Percentiles rank a stretch among this genome's conserved stretches.
phyloP scores from a whole-genome alignment of 2,888 invertebrate species.

The Amorpha juglandis region DNA sequence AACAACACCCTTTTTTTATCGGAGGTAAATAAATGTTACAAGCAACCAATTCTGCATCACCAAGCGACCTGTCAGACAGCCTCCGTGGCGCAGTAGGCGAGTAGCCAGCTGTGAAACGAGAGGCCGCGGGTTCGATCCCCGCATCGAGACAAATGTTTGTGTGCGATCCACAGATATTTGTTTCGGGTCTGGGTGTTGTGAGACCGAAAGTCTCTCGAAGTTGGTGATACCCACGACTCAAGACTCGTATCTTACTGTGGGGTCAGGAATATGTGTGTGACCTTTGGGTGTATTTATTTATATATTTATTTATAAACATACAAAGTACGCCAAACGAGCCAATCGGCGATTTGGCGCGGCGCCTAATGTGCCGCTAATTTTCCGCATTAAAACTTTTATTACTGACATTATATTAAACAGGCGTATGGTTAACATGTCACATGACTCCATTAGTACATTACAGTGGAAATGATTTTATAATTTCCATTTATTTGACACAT shows the following conservation, averaged over 20 bases:
- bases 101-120: too few species aligned
- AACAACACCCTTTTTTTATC: too few species aligned
- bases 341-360: conserved; percentile 11
- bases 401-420: conserved; percentile 15
- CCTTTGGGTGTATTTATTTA: too few species aligned
- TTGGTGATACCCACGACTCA: too few species aligned
- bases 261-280: too few species aligned
- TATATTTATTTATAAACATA: background rate
- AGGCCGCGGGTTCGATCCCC: too few species aligned
- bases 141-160: too few species aligned
- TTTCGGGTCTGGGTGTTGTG: too few species aligned
- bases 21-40: background rate
- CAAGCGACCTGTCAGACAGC: background rate
- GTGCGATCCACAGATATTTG: too few species aligned
- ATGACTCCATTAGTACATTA: background rate
- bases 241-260: too few species aligned
- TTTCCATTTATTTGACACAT: background rate
- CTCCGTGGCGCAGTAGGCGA: too few species aligned
- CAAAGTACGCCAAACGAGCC: background rate
- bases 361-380: conserved; percentile 22
- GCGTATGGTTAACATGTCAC: background rate
- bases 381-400: conserved; percentile 18
- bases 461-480: conserved; percentile 1
- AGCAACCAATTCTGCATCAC: background rate
- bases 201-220: too few species aligned